Percentiles rank a stretch among this genome's conserved stretches.
Evolutionary conservation across 2,888 invertebrate genomes (phyloP).

Genomic region (Oscheius sp.): DNA sequence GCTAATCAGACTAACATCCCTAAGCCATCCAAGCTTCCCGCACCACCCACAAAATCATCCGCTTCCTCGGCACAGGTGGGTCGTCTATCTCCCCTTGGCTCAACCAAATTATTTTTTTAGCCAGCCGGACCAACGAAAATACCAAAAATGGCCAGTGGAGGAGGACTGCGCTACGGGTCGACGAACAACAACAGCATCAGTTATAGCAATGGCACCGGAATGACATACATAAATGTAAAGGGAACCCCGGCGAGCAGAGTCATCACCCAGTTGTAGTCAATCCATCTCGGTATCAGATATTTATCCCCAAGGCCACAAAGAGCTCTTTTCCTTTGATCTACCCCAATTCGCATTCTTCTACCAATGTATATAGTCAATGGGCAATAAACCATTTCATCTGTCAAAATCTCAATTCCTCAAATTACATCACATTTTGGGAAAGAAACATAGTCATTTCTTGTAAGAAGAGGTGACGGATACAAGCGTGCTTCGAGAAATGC

Average conservation of each 20-base stretch:
- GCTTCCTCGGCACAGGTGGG: slow-evolving; percentile 16
- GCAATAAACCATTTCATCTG: not conserved
- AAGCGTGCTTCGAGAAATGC: too few relatives aligned
- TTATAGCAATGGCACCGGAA: slow-evolving; percentile 23
- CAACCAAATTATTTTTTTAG: slow-evolving; percentile 16
- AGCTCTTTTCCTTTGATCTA: slow-evolving; percentile 32
- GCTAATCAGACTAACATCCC: slow-evolving; percentile 29
- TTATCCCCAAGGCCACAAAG: slow-evolving; percentile 4
- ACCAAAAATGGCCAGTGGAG: slow-evolving; percentile 38
- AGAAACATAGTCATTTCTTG: too few relatives aligned
- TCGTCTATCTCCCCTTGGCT: not conserved
- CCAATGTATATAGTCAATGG: slow-evolving; percentile 5
- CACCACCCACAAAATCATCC: slow-evolving; percentile 15
- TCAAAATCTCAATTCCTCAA: not conserved
- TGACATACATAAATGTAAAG: slow-evolving; percentile 30
- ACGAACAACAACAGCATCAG: slow-evolving; percentile 28
- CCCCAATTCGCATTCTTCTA: not conserved
- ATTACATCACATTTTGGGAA: too few relatives aligned
- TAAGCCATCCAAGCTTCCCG: slow-evolving; percentile 22
- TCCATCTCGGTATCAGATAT: slow-evolving; percentile 31
- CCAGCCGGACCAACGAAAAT: slow-evolving; percentile 20
- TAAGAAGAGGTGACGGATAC: too few relatives aligned
- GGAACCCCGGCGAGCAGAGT: slow-evolving; percentile 26
- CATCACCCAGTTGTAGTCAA: slow-evolving; percentile 33
- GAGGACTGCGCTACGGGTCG: slow-evolving; percentile 4